These are phyloP conservation scores for Drosophila leontia DNA, from an alignment of 1,140 invertebrate genomes.

Conservation along the genomic window DNA sequence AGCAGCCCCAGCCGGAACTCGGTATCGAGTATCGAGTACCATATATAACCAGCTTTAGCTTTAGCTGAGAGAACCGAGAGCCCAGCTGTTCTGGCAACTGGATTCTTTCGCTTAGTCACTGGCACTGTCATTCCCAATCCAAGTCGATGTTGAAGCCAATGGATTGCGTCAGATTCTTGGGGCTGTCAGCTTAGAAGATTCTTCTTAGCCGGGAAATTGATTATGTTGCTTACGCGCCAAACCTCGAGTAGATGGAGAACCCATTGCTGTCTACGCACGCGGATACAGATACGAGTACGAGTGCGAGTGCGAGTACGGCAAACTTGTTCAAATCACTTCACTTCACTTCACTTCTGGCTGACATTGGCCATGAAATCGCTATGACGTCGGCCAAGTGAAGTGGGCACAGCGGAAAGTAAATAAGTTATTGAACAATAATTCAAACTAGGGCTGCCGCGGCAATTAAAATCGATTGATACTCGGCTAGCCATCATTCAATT, in stretches of 20 bases:
- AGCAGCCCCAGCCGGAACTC: constrained; percentile 35
- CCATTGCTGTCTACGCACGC: constrained; percentile 50
- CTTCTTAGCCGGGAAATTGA: constrained; percentile 43
- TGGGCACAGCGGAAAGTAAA: constrained; percentile 35
- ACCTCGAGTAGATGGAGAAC: constrained; percentile 23
- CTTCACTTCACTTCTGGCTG: constrained; percentile 60
- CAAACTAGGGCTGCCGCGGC: constrained; percentile 20
- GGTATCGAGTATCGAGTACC: background rate
- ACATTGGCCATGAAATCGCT: constrained; percentile 62
- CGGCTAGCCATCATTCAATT: constrained; percentile 33
- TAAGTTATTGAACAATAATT: constrained; percentile 36
- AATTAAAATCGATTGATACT: constrained; percentile 39
- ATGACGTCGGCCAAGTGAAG: constrained; percentile 48
- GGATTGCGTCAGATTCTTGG: constrained; percentile 40
- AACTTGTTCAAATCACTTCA: constrained; percentile 65
- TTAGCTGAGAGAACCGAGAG: background rate
- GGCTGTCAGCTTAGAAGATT: constrained; percentile 32
- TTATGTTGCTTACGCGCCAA: constrained; percentile 47
- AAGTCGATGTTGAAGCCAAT: constrained; percentile 15
- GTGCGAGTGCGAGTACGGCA: constrained; percentile 19
- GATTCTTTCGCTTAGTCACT: constrained; percentile 56
- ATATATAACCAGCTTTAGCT: constrained; percentile 9
- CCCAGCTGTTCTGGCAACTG: constrained; percentile 33
- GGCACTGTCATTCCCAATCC: constrained; percentile 25
- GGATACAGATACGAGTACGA: constrained; percentile 46